Evolutionary conservation across 2,113 vertebrate species (phyloP).

Genomic region (Spilogale gracilis): DNA sequence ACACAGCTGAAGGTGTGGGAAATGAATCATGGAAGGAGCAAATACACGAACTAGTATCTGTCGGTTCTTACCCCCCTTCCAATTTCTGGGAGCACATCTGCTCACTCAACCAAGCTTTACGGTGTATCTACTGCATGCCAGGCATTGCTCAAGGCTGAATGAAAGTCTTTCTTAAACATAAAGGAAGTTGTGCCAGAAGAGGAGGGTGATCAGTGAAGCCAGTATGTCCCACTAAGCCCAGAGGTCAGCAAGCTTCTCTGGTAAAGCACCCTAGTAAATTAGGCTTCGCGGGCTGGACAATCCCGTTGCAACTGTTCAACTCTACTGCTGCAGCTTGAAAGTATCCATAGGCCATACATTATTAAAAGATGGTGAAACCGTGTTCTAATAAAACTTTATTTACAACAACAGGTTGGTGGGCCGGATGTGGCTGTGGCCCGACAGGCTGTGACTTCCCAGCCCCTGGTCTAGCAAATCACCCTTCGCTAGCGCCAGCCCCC

Average conservation of each 20-base stretch:
- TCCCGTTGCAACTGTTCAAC: too few relatives aligned
- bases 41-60: not conserved
- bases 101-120: not conserved
- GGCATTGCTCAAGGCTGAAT: not conserved
- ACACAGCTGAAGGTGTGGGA: not conserved
- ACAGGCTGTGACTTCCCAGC: not conserved
- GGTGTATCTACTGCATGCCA: not conserved
- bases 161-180: not conserved
- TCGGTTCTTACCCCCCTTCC: not conserved
- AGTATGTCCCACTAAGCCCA: not conserved
- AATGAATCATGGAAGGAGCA: not conserved
- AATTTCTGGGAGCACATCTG: not conserved
- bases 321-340: not conserved
- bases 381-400: not conserved
- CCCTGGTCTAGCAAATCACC: not conserved
- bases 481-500: not conserved
- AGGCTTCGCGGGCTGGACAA: not conserved
- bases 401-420: not conserved
- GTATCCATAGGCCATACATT: rapidly evolving
- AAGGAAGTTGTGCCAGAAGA: not conserved
- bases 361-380: not conserved
- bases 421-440: not conserved
- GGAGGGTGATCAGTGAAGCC: not conserved
- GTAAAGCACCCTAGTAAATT: not conserved
- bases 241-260: not conserved